These are phyloP conservation scores for Eurystomus gularis DNA, from an alignment of 2,113 vertebrate genomes.

Conservation along the genomic window DNA sequence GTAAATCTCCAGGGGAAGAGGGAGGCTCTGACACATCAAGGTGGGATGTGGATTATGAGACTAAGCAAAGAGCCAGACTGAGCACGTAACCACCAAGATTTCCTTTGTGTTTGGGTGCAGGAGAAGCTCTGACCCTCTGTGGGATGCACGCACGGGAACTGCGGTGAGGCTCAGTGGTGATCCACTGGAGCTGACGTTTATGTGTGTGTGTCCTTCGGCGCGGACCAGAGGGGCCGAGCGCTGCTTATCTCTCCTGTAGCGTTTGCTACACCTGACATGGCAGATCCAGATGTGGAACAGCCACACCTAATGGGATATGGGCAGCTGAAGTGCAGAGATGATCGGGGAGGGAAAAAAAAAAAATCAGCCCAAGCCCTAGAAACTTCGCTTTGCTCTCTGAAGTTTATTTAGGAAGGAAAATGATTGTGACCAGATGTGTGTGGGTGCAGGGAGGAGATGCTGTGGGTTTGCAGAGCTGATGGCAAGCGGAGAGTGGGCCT, in stretches of 20 bases:
- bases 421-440: conserved; percentile 21
- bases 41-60: neutral
- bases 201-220: neutral
- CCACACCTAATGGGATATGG: neutral
- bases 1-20: neutral
- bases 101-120: neutral
- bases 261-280: neutral
- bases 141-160: neutral
- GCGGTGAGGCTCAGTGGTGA: neutral
- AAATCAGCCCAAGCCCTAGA: neutral
- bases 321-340: neutral
- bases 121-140: neutral
- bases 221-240: neutral
- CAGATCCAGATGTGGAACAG: neutral
- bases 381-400: neutral
- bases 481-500: conserved; percentile 14
- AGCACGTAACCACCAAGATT: accelerated
- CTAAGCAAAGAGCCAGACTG: neutral
- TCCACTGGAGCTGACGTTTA: neutral
- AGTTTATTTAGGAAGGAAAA: neutral
- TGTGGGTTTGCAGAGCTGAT: conserved; percentile 11
- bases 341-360: too few species aligned
- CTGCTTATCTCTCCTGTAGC: neutral
- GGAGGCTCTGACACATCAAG: accelerated
- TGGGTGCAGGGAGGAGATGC: conserved; percentile 51